These are phyloP conservation scores for Falco biarmicus DNA, from an alignment of 2,797 vertebrate species.

Conservation along the genomic window DNA sequence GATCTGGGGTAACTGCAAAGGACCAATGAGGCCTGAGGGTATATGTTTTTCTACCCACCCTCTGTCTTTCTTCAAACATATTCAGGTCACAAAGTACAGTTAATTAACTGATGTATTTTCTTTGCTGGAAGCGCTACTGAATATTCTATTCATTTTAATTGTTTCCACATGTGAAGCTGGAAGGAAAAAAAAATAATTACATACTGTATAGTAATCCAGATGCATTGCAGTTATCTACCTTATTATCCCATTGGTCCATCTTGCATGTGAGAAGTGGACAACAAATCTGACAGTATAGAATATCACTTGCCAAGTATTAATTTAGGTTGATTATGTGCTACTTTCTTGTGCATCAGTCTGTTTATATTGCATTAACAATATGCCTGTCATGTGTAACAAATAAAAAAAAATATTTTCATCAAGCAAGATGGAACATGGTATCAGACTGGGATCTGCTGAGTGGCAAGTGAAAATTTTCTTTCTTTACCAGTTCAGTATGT, in stretches of 20 bases:
- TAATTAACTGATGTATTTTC: slow-evolving; percentile 72
- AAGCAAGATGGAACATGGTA: background rate
- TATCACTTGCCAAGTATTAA: background rate
- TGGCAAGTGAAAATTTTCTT: background rate
- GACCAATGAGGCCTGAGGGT: background rate
- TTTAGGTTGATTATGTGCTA: background rate
- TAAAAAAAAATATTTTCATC: background rate
- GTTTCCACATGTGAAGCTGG: slow-evolving; percentile 51
- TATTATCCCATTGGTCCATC: background rate
- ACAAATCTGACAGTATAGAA: background rate
- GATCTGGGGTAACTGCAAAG: background rate
- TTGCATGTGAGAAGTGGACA: background rate
- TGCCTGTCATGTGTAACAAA: background rate
- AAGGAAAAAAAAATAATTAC: slow-evolving; percentile 66
- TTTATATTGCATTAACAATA: background rate
- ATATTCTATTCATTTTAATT: slow-evolving; percentile 71
- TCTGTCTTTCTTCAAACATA: background rate
- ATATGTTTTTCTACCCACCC: background rate
- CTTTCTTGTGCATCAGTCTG: background rate
- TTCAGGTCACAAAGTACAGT: slow-evolving; percentile 45
- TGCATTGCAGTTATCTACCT: slow-evolving; percentile 44
- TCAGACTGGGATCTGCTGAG: background rate
- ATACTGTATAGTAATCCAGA: slow-evolving; percentile 23
- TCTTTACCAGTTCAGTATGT: background rate
- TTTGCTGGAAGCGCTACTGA: slow-evolving; percentile 55